Conservation (phyloP, 2,888 invertebrate species). For the Epinotia bilunana region DNA sequence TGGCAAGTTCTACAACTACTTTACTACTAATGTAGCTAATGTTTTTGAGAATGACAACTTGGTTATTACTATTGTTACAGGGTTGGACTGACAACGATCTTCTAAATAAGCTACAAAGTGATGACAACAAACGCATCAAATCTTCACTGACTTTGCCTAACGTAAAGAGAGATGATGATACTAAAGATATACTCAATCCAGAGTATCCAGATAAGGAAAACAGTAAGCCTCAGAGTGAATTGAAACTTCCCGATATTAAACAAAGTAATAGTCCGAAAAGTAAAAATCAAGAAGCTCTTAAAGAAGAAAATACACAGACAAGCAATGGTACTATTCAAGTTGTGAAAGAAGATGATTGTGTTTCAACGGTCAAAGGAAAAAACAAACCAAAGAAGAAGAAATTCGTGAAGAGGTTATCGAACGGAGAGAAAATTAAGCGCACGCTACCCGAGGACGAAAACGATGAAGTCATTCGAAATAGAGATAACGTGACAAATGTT, state of each 20-base stretch:
- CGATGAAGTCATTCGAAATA: slow-evolving; percentile 49
- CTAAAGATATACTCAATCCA: slow-evolving; percentile 52
- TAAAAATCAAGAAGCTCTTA: slow-evolving; percentile 50
- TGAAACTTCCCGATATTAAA: slow-evolving; percentile 71
- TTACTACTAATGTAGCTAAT: neutral
- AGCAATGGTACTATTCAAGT: slow-evolving; percentile 41
- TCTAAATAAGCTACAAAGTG: slow-evolving; percentile 67
- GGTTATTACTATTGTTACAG: slow-evolving; percentile 52
- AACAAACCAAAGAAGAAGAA: slow-evolving; percentile 65
- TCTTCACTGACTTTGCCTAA: slow-evolving; percentile 81
- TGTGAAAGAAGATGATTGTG: slow-evolving; percentile 17
- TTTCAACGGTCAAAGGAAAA: slow-evolving; percentile 52
- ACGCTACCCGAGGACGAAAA: slow-evolving; percentile 60
- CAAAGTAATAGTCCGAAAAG: slow-evolving; percentile 55
- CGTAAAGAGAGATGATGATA: slow-evolving; percentile 80
- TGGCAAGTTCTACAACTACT: slow-evolving; percentile 82
- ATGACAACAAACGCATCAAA: slow-evolving; percentile 63
- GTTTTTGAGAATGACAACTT: neutral
- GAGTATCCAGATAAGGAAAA: slow-evolving; percentile 63
- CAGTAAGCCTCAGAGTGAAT: slow-evolving; percentile 56
- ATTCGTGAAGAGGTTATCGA: slow-evolving; percentile 69
- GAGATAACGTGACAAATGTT: slow-evolving; percentile 44
- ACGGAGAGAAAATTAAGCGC: slow-evolving; percentile 65
- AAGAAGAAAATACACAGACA: slow-evolving; percentile 48
- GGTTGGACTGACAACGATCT: slow-evolving; percentile 80